Evolutionary conservation across 1,140 invertebrate species (phyloP), one percentile per base, ranked within the genome.

Genomic region (Drosophila lini): DNA sequence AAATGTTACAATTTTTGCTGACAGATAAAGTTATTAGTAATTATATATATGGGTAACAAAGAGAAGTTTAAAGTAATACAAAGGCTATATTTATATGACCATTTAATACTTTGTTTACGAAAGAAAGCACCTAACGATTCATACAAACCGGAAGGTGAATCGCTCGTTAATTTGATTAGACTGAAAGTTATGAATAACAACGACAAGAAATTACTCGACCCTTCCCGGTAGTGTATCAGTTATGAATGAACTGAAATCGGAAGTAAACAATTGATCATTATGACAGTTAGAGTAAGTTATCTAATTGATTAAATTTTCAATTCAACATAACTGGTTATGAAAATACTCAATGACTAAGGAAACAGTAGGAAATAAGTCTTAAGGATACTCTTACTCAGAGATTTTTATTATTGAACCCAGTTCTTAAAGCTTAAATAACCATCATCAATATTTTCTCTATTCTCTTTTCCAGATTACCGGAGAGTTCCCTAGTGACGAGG

Each of bases 261-360:
- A 70, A 71, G 65, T 45, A 68, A 67, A 67, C 36, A 50, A 59
- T 71, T 58, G n/a, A 47, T 71, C 68, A 71, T 71, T 67, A 45
- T 53, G 31, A 34, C 31, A 34, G 50, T 68, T 68, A 32, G 47
- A 22, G 28, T 36, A 7, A 13, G 41, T 25, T 69, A 52, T 52
- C 62, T 68, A 70, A 56, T 67, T 57, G 50, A 22, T 57, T 36
- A 16, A 19, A 32, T 48, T 57, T 3, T 28, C 13, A 47, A 38
- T 61, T 44, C 15, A 60, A 22, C 32, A 32, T n/a, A 41, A 45
- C n/a, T 60, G 16, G 16, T 47, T 48, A 5, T 32, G 10, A 32
- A 3, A 32, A 3, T 10, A 56, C 8, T 1, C 25, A 58, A 22
- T 25, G 15, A 11, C 28, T 41, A 59, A 59, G 36, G 8, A 0